Evolutionary conservation across 2,888 invertebrate species (phyloP).

Genomic region (Folsomia candida): DNA sequence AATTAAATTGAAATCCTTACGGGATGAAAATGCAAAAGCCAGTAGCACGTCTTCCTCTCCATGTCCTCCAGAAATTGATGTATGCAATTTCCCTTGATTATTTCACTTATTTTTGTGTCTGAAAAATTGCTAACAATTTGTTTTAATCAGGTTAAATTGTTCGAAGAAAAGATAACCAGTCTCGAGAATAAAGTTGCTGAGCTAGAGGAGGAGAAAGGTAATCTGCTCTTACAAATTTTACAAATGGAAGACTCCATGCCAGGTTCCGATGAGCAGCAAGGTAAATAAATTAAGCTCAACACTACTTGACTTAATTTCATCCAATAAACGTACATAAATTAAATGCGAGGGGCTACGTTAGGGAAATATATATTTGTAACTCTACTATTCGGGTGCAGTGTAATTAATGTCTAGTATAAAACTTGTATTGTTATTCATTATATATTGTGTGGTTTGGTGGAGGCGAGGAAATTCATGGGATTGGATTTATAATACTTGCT

Average conservation of each 20-base stretch:
- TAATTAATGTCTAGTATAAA: no score
- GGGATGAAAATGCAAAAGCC: constrained; percentile 56
- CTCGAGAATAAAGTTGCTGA: constrained; percentile 63
- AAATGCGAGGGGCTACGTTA: no score
- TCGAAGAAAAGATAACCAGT: constrained; percentile 30
- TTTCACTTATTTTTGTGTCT: neutral
- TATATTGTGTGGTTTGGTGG: no score
- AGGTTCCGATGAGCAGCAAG: constrained; percentile 72
- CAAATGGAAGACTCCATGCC: constrained; percentile 80
- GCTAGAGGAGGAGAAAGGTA: constrained; percentile 86
- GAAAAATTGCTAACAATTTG: neutral
- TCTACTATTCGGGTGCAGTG: no score
- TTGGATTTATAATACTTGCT: no score
- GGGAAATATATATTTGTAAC: no score
- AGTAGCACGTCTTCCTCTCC: constrained; percentile 53
- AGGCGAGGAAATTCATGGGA: no score
- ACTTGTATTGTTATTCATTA: no score
- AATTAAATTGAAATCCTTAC: neutral
- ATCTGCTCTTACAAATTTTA: constrained; percentile 78
- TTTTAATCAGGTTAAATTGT: constrained; percentile 29
- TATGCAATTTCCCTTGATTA: neutral
- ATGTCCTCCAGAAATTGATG: neutral
- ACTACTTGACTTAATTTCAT: no score
- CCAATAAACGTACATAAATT: no score
- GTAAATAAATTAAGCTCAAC: constrained; percentile 53